Conservation (phyloP, 1,140 invertebrate species). For the Bacillus rossius region DNA sequence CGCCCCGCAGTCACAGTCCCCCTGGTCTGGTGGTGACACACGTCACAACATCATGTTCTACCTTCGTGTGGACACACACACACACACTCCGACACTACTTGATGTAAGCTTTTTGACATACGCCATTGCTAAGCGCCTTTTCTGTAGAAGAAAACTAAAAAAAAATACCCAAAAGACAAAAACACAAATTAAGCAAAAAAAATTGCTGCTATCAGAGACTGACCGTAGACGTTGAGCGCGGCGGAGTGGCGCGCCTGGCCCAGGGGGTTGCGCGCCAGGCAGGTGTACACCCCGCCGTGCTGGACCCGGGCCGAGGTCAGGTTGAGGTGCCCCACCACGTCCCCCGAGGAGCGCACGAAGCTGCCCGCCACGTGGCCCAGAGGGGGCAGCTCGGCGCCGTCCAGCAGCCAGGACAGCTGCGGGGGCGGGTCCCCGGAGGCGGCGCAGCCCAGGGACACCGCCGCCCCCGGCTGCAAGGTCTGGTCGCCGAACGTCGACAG, state of each 20-base stretch:
- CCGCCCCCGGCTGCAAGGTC: conserved; percentile 68
- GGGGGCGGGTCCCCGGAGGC: conserved; percentile 81
- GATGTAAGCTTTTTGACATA: too few relatives aligned
- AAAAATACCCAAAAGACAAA: too few relatives aligned
- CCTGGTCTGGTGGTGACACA: too few relatives aligned
- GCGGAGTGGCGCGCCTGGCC: conserved; percentile 69
- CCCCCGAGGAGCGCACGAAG: conserved; percentile 45
- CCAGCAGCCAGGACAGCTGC: conserved; percentile 77
- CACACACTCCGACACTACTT: too few relatives aligned
- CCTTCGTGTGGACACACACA: too few relatives aligned
- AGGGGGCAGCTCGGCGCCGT: conserved; percentile 50
- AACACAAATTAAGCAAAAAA: too few relatives aligned
- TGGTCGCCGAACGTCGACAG: conserved; percentile 80
- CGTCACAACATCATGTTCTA: too few relatives aligned
- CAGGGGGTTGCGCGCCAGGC: conserved; percentile 67
- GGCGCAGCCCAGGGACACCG: conserved; percentile 75
- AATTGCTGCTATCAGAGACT: too few relatives aligned
- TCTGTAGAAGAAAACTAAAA: too few relatives aligned
- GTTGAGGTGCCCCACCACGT: conserved; percentile 84
- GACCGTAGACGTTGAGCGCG: conserved; percentile 83
- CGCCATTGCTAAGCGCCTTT: too few relatives aligned
- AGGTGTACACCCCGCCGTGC: conserved; percentile 78
- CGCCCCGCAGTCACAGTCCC: too few relatives aligned
- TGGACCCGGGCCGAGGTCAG: conserved; percentile 73
- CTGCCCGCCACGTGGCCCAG: conserved; percentile 35